Evolutionary conservation across 1,140 invertebrate genomes (phyloP), one percentile per base, ranked within the genome.

Genomic region (Holcopasites calliopsidis): DNA sequence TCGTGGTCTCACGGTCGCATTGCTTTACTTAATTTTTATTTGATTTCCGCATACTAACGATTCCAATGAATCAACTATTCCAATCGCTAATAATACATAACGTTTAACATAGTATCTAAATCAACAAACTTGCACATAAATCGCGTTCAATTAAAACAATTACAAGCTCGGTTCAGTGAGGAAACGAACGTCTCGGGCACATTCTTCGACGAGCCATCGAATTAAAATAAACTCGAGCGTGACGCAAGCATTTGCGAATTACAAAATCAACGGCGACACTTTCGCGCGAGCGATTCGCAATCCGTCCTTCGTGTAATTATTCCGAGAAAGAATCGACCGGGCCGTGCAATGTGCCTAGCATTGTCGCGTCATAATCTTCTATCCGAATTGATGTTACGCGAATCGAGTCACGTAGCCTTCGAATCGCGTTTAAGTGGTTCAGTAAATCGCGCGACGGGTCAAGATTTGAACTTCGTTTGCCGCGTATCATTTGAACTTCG

Each of bases 391-490:
- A 61, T 6, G 16, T n/a, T 55, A 65, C 71, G 71, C 66, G 61
- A 55, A 73, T 65, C 28, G 16, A 73, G 71, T 73, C 61, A 66
- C 71, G 71, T 49, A 66, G 28, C 44, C 11, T 16, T 18, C 47
- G 21, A 7, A 8, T 28, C 16, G 1, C 18, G 11, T 62, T 49
- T 23, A 23, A 50, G 21, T 44, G 18, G 7, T 10, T 1, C 10
- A 11, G 10, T 35, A 23, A 31, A 33, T 38, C 18, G 50, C n/a
- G 10, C 33, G 23, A 28, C 70, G 7, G 49, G 55, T 61, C 68
- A 50, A 60, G 31, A 38, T 50, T 71, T 71, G 55, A 71, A 71
- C 68, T 60, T 38, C 13, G 1, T 44, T 47, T 55, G 21, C 10
- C 31, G 35, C 7, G 31, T 49, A 42, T n/a, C n/a, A 38, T 50